Base-by-base conservation (phyloP, 1,140 invertebrate species). In the Anastrepha ludens region DNA sequence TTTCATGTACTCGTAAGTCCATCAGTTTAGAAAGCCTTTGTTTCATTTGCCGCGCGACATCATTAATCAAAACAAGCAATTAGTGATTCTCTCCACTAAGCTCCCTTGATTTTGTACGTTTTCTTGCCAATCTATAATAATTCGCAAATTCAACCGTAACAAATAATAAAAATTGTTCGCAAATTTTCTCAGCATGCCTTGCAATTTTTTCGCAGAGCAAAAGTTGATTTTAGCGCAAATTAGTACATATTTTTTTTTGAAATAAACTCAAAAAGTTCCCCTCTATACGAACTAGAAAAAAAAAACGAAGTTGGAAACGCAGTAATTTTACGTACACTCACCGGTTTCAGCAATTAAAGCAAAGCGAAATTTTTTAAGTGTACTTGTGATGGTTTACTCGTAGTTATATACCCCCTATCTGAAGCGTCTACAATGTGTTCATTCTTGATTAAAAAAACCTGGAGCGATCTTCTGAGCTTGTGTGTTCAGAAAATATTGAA, bases 21-120 rank as follows among this genome's bases (percentile, higher is more conserved):
- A 81, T 81, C 44, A 55, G 20, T 17, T 81, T 50, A 55, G 50
- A 81, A 81, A 81, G 44, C 74, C 17, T 55, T 81, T 55, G 47
- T 81, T 81, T 81, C 47, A 55, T 81, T 81, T 55, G 8, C 47
- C 44, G 74, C 47, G 55, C 47, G 47, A 17, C n/a, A 81, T 81
- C 74, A 81, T 81, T 55, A 81, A 81, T 81, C 74, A 58, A 81
- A 55, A n/a, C 7, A 13, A 81, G 74, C 74, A 81, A 81, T 81
- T 81, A 81, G 17, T 47, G n/a, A 29, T 58, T 29, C 6, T 81
- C 20, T 81, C 47, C 70, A 74, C 29, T 74, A 81, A 44, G 41
- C 74, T 55, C 9, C 20, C n/a, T 11, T 17, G 17, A 55, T 55
- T 7, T 58, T 55, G 11, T 55, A 11, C 44, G 29, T 81, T 70